These are phyloP conservation scores for Drosophila cardini DNA, from an alignment of 1,140 invertebrate genomes.

Conservation along the genomic window DNA sequence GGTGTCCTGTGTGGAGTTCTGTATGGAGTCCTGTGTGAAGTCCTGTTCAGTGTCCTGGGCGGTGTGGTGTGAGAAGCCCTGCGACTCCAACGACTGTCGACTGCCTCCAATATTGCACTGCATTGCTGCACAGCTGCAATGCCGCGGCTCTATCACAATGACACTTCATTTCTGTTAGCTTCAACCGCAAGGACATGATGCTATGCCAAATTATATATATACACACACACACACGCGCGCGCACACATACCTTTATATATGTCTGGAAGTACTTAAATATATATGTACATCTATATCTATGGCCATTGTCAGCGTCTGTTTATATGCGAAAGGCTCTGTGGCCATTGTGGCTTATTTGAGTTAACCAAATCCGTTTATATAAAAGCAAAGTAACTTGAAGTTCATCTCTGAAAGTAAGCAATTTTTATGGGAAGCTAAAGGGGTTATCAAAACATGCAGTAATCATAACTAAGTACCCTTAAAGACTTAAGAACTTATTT, in stretches of 20 bases:
- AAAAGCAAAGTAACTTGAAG: slow-evolving; percentile 1
- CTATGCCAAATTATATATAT: slow-evolving; percentile 57
- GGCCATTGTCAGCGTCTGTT: slow-evolving; percentile 51
- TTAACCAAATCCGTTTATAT: slow-evolving; percentile 25
- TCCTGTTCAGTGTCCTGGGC: slow-evolving; percentile 10
- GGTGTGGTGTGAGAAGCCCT: neutral
- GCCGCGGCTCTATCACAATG: slow-evolving; percentile 76
- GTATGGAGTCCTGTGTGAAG: slow-evolving; percentile 46
- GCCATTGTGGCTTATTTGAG: slow-evolving; percentile 48
- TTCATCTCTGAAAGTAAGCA: neutral
- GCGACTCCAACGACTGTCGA: slow-evolving; percentile 14
- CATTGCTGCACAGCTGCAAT: slow-evolving; percentile 59
- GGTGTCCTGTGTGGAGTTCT: too few species aligned
- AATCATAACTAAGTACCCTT: too few species aligned
- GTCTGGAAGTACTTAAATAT: slow-evolving; percentile 32
- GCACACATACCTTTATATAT: neutral
- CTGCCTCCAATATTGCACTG: slow-evolving; percentile 38
- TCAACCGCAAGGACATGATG: slow-evolving; percentile 58
- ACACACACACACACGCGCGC: slow-evolving; percentile 1
- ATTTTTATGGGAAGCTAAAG: neutral
- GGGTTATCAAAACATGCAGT: too few species aligned
- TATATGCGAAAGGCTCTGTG: slow-evolving; percentile 42
- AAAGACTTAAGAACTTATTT: too few species aligned
- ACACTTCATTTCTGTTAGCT: slow-evolving; percentile 81
- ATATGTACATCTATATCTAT: slow-evolving; percentile 32